A percentile compares a stretch with the other conserved stretches of the same genome.
Conservation (phyloP, 2,113 vertebrate genomes). For the Barbus barbus region DNA sequence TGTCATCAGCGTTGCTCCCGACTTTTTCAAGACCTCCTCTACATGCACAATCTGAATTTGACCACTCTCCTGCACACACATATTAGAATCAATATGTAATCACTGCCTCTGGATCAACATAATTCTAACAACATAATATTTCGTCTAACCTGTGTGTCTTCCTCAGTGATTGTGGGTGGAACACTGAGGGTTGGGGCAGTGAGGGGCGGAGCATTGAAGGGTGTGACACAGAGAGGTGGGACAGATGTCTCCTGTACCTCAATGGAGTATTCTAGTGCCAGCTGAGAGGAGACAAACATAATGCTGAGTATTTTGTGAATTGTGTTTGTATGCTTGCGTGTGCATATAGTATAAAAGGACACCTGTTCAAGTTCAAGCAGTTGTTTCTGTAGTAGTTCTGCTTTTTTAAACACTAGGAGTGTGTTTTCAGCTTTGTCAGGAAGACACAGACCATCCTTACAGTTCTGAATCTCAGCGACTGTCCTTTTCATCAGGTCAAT, state of each 20-base stretch:
- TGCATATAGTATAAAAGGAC: background rate
- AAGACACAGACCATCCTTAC: constrained; percentile 76
- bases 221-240: background rate
- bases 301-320: background rate
- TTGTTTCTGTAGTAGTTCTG: constrained; percentile 77
- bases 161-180: constrained; percentile 49
- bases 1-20: constrained; percentile 64
- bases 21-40: constrained; percentile 57
- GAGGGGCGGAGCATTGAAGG: constrained; percentile 3
- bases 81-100: background rate
- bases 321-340: background rate
- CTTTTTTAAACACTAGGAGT: constrained; percentile 80
- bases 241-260: constrained; percentile 35
- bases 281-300: constrained; percentile 62
- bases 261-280: constrained; percentile 53
- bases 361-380: constrained; percentile 83
- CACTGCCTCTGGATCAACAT: too few relatives aligned
- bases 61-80: constrained; percentile 51
- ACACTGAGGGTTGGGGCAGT: constrained; percentile 35
- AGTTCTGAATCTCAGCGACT: constrained; percentile 80
- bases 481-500: constrained; percentile 83
- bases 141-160: constrained; percentile 45
- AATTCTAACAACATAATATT: background rate
- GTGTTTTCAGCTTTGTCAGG: constrained; percentile 75
- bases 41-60: constrained; percentile 63